Evolutionary conservation across 2,888 invertebrate species (phyloP), one percentile per base, ranked within the genome.

Genomic region (Leptinotarsa juncta): DNA sequence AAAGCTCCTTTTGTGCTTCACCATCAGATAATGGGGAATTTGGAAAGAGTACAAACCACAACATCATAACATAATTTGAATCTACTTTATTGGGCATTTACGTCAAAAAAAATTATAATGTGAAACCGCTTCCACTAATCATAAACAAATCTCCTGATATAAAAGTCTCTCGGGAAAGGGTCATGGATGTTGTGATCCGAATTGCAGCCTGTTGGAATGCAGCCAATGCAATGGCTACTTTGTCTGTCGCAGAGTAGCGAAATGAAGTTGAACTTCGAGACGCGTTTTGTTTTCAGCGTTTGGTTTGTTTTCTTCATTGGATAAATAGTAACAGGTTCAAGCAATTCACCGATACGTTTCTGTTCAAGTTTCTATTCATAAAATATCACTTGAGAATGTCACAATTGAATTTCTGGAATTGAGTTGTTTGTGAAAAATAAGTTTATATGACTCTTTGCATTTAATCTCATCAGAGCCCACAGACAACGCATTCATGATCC

Each of bases 171-270:
- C 18, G 53, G 53, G 78, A 80, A 79, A 76, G 79, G 81, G 79
- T 77, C 80, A 79, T 68, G 78, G 79, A 77, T 78, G 77, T 72
- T 71, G 77, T 81, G 80, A 82, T 81, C 77, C 79, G 78, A 81
- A 79, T 81, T 74, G 84, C 83, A 84, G 85, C 85, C 84, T 83
- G 85, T 85, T 86, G 86, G 86, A 86, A 81, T 85, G 82, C 81
- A 82, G 86, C 86, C 86, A 86, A 85, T 83, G 73, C 75, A 74
- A 80, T 80, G 70, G 73, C 73, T 70, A 74, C 70, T 74, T 74
- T 74, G 57, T 57, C 15, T 57, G 62, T 80, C 80, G 80, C 80
- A 83, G 77, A 82, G 81, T 83, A 79, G 82, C 82, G 83, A 81
- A 80, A 83, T 84, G 83, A 83, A 83, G 81, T 81, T 83, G 81